Base-by-base conservation (phyloP, 2,113 vertebrate species). In the Gila orcuttii region DNA sequence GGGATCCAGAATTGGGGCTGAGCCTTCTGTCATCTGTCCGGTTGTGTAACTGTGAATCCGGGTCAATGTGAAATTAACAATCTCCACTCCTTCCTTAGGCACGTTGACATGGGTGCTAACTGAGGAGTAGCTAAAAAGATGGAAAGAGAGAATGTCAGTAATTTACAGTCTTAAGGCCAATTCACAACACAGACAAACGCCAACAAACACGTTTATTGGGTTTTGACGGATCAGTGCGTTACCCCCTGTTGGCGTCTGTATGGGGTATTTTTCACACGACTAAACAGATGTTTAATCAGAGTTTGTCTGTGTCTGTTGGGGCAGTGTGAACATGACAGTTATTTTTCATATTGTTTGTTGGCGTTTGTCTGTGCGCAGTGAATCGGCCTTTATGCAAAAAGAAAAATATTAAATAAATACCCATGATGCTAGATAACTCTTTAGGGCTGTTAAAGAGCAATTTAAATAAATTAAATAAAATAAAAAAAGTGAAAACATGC, bases 41-140 rank as follows among this genome's bases (percentile, higher is more conserved):
- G 60, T 93, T 86, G 86, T 93, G 87, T 85, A 25, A 68, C 91
- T 89, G 77, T 90, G 82, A 36, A 95, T 87, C 57, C 95, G 94
- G 36, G 93, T 93, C 83, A 99, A 95, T 42, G 94, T 96, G 92
- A 99, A 99, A 93, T 99, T 96, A 85, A 97, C 96, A 84, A 96
- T 89, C 86, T 95, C 92, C 0, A 92, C 96, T 25, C 90, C 90
- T 66, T 94, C 94, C 25, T 94, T 93, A 78, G 92, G 93, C 42
- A 98, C 95, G 0, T 94, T 95, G 89, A 96, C 97, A 0, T 87
- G 93, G 85, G 94, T 96, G 23, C 91, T 96, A 85, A 96, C 83
- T 0, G 97, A 93, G 74, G 92, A 91, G 71, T 99, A 99, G 79
- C 98, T 99, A 88, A 33, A 28, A n/a, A n/a, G 57, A 59, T 23